phyloP scores from a whole-genome alignment of 2,797 vertebrate species.

The Microctenopoma lineatum region DNA sequence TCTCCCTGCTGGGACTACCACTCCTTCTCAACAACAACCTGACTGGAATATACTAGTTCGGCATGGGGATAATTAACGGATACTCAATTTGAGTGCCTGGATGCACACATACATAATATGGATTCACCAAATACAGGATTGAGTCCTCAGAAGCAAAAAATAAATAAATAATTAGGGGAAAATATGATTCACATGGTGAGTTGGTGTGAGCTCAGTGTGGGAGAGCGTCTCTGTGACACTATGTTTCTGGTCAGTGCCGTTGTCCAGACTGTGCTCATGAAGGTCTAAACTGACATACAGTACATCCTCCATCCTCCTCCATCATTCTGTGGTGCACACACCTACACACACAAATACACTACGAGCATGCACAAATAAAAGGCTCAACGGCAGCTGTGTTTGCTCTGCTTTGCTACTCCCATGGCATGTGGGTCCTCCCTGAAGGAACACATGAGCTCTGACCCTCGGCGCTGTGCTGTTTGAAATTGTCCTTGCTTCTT shows the following conservation, averaged over 20 bases:
- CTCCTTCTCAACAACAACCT: constrained; percentile 33
- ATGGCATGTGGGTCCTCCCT: constrained; percentile 60
- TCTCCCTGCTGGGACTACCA: constrained; percentile 30
- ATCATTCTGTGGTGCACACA: constrained; percentile 16
- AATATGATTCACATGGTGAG: constrained; percentile 24
- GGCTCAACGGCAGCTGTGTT: constrained; percentile 70
- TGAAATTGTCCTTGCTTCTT: constrained; percentile 67
- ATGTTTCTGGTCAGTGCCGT: constrained; percentile 5
- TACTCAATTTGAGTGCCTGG: background rate
- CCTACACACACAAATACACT: constrained; percentile 11
- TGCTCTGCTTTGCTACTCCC: constrained; percentile 64
- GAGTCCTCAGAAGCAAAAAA: background rate
- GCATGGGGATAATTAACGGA: constrained; percentile 10
- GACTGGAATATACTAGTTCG: constrained; percentile 25
- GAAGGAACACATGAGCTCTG: constrained; percentile 69
- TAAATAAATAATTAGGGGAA: constrained; percentile 10
- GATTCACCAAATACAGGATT: background rate
- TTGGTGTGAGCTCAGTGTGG: constrained; percentile 18
- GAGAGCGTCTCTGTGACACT: constrained; percentile 24
- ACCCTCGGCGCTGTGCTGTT: constrained; percentile 65
- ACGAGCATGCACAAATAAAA: constrained; percentile 5
- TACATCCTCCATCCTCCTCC: constrained; percentile 36
- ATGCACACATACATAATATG: background rate
- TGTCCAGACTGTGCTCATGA: constrained; percentile 52
- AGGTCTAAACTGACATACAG: constrained; percentile 36